Conservation (phyloP, 2,888 invertebrate species). For the Meiosimyza decipiens region DNA sequence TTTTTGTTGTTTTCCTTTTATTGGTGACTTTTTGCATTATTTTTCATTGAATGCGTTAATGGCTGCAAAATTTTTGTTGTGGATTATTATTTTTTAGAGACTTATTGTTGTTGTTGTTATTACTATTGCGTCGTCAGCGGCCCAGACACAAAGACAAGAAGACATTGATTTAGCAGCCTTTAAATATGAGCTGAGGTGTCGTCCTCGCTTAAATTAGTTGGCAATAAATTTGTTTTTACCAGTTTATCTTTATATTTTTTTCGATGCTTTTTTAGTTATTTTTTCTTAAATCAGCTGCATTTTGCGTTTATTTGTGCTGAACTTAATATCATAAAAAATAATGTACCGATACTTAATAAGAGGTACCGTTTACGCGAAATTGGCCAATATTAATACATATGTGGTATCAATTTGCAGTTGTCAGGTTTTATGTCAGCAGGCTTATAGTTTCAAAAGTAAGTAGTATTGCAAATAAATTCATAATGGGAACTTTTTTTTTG, state of each 20-base stretch:
- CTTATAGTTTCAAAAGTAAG: constrained; percentile 10
- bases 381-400: not conserved
- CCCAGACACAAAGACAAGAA: constrained; percentile 27
- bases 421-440: not conserved
- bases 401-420: not conserved
- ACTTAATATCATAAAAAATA: constrained; percentile 14
- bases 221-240: constrained; percentile 36
- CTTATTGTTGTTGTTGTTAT: constrained; percentile 27
- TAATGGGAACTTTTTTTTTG: not conserved
- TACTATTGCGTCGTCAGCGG: constrained; percentile 33
- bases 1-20: constrained; percentile 39
- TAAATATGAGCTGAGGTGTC: constrained; percentile 62
- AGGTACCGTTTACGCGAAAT: not conserved
- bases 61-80: constrained; percentile 20
- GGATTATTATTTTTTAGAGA: constrained; percentile 18
- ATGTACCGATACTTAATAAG: not conserved
- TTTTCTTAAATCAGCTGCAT: constrained; percentile 27
- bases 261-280: constrained; percentile 32
- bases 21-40: constrained; percentile 23
- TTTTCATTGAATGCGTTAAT: constrained; percentile 37
- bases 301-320: constrained; percentile 9
- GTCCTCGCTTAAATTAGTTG: constrained; percentile 62
- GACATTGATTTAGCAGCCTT: constrained; percentile 59
- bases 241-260: constrained; percentile 13
- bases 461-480: not conserved